phyloP scores from a whole-genome alignment of 2,797 vertebrate genomes.

The Rhinoraja longicauda region DNA sequence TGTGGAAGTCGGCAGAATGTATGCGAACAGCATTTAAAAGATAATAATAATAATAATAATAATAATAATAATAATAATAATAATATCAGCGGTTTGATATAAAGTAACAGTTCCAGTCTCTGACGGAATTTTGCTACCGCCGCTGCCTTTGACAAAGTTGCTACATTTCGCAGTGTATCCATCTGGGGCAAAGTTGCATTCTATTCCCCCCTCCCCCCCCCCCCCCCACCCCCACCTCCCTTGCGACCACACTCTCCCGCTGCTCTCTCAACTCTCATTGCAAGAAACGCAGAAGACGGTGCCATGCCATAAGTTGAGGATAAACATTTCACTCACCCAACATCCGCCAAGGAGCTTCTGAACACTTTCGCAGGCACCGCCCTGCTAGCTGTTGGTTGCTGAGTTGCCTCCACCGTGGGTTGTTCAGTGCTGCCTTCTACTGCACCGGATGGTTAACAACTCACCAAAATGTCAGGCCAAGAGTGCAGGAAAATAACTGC shows the following conservation, averaged over 20 bases:
- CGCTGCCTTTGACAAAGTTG: neutral
- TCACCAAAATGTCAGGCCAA: neutral
- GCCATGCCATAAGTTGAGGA: neutral
- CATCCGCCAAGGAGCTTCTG: neutral
- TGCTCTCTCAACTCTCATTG: neutral
- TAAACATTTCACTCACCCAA: too few species aligned
- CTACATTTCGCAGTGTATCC: constrained; percentile 4
- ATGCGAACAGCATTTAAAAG: too few species aligned
- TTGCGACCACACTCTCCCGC: too few species aligned
- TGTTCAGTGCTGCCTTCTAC: constrained; percentile 3
- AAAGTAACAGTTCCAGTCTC: neutral
- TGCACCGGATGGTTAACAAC: neutral
- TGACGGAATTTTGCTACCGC: neutral
- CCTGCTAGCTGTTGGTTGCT: too few species aligned
- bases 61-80: neutral
- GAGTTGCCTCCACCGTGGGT: too few species aligned
- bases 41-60: neutral
- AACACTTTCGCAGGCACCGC: neutral
- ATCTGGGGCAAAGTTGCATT: neutral
- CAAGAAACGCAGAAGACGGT: neutral
- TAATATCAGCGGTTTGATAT: too few species aligned
- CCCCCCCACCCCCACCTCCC: too few species aligned
- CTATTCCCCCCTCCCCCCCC: too few species aligned
- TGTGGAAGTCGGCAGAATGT: neutral
- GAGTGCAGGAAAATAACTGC: too few species aligned